These are phyloP conservation scores for Mesoclemmys tuberculata DNA, from an alignment of 2,113 vertebrate species.

Conservation along the genomic window DNA sequence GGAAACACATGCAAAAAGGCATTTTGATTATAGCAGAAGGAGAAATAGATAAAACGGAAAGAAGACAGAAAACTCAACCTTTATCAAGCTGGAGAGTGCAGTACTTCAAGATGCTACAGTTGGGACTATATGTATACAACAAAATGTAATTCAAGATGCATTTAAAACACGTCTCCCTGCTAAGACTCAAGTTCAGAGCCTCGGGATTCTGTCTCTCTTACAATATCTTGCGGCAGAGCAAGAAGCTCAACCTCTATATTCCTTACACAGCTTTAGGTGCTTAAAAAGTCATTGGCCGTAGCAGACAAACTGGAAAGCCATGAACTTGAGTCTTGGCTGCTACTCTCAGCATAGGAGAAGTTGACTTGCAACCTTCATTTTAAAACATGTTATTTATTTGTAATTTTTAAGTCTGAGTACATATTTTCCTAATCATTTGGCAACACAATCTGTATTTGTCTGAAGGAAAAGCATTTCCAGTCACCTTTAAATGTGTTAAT, in stretches of 20 bases:
- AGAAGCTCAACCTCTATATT: neutral
- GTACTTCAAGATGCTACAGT: neutral
- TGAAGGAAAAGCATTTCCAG: neutral
- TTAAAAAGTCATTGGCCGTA: neutral
- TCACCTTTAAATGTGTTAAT: neutral
- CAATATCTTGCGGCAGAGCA: neutral
- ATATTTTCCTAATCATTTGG: neutral
- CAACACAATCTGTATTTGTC: neutral
- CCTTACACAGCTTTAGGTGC: neutral
- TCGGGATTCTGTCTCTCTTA: neutral
- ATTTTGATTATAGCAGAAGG: neutral
- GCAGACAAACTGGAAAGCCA: neutral
- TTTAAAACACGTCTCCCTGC: neutral
- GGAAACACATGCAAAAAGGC: neutral
- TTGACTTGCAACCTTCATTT: accelerated
- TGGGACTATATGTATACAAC: neutral
- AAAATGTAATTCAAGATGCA: neutral
- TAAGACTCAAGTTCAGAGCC: neutral
- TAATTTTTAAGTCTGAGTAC: neutral
- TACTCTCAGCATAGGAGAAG: neutral
- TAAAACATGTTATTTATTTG: neutral
- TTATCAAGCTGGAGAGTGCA: neutral
- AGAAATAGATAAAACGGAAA: neutral
- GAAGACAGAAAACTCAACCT: accelerated
- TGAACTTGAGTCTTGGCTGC: neutral